Base-by-base conservation (phyloP, 1,140 invertebrate species). In the Mizuhopecten yessoensis region DNA sequence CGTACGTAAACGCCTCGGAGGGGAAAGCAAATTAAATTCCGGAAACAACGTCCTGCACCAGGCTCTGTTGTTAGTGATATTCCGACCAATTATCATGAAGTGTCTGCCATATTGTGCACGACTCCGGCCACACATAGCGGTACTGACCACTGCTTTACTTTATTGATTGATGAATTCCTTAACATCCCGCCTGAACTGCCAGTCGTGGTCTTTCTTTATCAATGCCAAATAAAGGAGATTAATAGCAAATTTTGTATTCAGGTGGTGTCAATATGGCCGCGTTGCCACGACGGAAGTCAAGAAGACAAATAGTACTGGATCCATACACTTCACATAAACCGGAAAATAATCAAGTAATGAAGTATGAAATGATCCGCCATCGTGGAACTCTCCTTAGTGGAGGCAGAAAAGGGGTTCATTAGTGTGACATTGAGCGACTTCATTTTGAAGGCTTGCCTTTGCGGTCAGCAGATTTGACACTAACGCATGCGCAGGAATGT, bases 291-390 rank as follows among this genome's bases (percentile, higher is more conserved):
- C 57, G 57, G 57, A 75, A 75, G 57, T n/a, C 57, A 3, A 29
- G 57, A 75, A 75, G 57, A 75, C 57, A 75, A 75, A 75, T 75
- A 75, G 57, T 75, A 75, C 45, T 5, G n/a, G 11, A 75, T 75
- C 57, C 17, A 75, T 75, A 75, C 57, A 75, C 17, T 75, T 75
- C 57, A 29, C 29, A 75, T 75, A 75, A 75, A 75, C 57, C 57
- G 57, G 57, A 75, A 75, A 75, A 75, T 75, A 75, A 75, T 75
- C 23, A 75, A 75, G 23, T 75, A 75, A 75, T 75, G 57, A 75
- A 75, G 57, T 75, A 75, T 75, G 17, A 75, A 75, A 75, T 75
- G 11, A 23, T 5, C 17, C 57, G 57, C 57, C 57, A 29, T 75
- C 57, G 57, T 75, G 5, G 23, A 1, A 75, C 57, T 75, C 57